Base-by-base conservation (phyloP, 30 jellyfish, hydroid and myxozoan genomes). In the Nemopilema nomurai region DNA sequence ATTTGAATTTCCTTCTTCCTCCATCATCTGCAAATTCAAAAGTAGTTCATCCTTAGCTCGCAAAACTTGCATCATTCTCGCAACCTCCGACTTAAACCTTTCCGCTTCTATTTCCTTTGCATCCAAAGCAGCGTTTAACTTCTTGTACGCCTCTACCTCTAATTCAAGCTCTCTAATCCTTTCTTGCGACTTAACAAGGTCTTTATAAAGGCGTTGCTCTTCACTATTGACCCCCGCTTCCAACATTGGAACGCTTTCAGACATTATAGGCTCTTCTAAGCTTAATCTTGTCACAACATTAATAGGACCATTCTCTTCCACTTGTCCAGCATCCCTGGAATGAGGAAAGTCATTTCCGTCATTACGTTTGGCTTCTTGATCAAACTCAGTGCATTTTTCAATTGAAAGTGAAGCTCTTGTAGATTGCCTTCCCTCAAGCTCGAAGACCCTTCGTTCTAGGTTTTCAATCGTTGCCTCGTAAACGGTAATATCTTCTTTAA, bases 61-160 rank as follows among this genome's bases (percentile, higher is more conserved):
- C 29, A 89, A 69, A 67, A 89, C 97, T 31, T 89, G 87, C 97
- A 89, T 89, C 87, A 89, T 71, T 71, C 88, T 80, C 8, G 78
- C 90, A 26, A 82, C 31, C 72, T 87, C 96, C 8, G 85, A 52
- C 32, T 78, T 87, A 0, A 62, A 25, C 51, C 70, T 66, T 26
- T 87, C 86, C 50, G 69, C 64, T 77, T 87, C 96, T 30, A 49
- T 27, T 27, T 87, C 90, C 24, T 69, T 71, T 67, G 71, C 81
- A 72, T 71, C 84, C 50, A 31, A 67, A 23, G 7, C 65, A 33
- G 50, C 29, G 24, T 72, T 80, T n/a, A 70, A 51, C 32, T 33
- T 73, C 32, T 83, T 83, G 49, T 83, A 83, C 13, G 86, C 62
- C 64, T 83, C 92, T 27, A 83, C 83, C 74, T 83, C 92, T 13